Evolutionary conservation across 37 sponge, comb jelly and placozoan genomes (phyloP).

Genomic region (Chondrosia reniformis): DNA sequence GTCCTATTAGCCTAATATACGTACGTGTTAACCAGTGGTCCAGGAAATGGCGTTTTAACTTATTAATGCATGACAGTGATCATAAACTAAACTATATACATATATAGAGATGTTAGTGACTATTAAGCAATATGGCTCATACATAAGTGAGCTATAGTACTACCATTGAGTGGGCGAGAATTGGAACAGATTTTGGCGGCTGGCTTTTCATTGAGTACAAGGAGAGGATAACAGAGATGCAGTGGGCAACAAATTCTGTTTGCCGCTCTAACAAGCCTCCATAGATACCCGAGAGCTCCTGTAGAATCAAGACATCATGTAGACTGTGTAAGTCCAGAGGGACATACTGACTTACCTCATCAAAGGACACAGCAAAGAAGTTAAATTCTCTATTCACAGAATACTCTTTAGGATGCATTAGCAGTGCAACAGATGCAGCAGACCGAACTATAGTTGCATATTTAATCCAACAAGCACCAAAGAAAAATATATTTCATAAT

Average conservation of each 20-base stretch:
- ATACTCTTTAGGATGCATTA: slow-evolving; percentile 37
- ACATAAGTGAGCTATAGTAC: too few species aligned
- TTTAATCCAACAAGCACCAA: neutral
- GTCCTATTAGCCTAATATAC: too few species aligned
- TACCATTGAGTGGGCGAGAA: slow-evolving; percentile 74
- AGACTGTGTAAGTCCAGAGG: neutral
- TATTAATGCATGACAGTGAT: too few species aligned
- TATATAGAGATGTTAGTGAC: too few species aligned
- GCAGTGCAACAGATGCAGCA: slow-evolving; percentile 55
- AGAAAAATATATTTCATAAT: neutral
- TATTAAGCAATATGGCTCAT: too few species aligned
- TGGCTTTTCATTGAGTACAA: slow-evolving; percentile 19
- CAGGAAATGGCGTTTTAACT: too few species aligned
- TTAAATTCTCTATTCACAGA: slow-evolving; percentile 26
- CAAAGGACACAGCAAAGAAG: slow-evolving; percentile 52
- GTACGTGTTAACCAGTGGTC: too few species aligned
- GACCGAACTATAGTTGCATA: slow-evolving; percentile 44
- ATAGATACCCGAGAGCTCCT: slow-evolving; percentile 73
- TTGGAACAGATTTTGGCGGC: slow-evolving; percentile 41
- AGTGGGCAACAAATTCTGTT: slow-evolving; percentile 43
- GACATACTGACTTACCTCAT: slow-evolving; percentile 26
- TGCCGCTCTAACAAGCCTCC: slow-evolving; percentile 54
- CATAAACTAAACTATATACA: too few species aligned
- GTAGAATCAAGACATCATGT: neutral
- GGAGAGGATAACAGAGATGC: slow-evolving; percentile 60